A percentile compares a stretch with the other conserved stretches of the same genome.
These are phyloP conservation scores for Cervus canadensis DNA, from an alignment of 2,113 vertebrate genomes.

Conservation along the genomic window DNA sequence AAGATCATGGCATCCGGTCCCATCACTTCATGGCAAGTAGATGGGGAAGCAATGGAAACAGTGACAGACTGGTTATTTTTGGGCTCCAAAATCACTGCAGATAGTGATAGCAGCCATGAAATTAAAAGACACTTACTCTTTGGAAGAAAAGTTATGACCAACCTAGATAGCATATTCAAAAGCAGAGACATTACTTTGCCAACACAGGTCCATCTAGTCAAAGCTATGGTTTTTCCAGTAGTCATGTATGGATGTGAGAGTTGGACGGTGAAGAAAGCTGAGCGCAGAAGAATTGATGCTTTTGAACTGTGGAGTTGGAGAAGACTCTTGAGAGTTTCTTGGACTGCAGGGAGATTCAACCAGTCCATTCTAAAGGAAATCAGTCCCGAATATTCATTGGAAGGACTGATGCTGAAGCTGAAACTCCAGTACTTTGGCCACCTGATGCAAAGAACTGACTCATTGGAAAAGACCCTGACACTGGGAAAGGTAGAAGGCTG, in stretches of 20 bases:
- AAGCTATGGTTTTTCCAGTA: neutral
- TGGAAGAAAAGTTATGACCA: neutral
- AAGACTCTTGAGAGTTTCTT: neutral
- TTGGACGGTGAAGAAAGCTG: neutral
- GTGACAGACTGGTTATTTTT: rapidly evolving
- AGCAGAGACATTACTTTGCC: neutral
- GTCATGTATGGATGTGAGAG: neutral
- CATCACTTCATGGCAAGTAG: neutral
- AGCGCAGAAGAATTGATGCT: neutral
- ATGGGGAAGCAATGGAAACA: neutral
- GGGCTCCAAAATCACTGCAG: neutral
- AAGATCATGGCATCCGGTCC: neutral
- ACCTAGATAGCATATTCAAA: neutral
- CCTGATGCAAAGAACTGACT: neutral
- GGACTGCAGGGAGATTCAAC: neutral
- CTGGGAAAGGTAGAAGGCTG: neutral
- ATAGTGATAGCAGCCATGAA: neutral
- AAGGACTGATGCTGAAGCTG: neutral
- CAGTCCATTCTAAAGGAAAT: neutral
- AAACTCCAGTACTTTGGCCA: neutral
- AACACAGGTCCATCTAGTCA: neutral
- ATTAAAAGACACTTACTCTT: neutral
- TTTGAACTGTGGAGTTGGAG: neutral
- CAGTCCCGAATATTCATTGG: neutral
- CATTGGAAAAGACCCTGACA: neutral